Base-by-base conservation (phyloP, 2,888 invertebrate genomes). In the Andrena praecox region DNA sequence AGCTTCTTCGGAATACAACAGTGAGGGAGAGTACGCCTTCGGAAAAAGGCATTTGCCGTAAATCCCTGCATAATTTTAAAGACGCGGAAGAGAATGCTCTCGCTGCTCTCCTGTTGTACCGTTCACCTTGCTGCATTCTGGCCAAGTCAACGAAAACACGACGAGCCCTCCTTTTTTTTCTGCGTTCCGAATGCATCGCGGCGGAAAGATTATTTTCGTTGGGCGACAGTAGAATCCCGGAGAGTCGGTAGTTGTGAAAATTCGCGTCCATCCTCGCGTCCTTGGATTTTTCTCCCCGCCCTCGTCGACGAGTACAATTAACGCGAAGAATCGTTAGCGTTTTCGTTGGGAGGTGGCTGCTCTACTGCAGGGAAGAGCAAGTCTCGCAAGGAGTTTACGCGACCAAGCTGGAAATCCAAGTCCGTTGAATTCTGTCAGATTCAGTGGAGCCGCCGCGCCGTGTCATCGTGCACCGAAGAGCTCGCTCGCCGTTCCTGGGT, bases 381-480 rank as follows among this genome's bases (percentile, higher is more conserved):
- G 52, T 20, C n/a, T 42, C 42, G 42, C 42, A 42, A 42, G 42
- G 42, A 42, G 69, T 52, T 31, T 60, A 29, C 20, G 71, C 35
- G 50, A 27, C 27, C 27, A 35, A 77, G 33, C 66, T 59, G 52
- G 33, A 31, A 56, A 29, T 56, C 16, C 12, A 29, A 69, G 50
- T n/a, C 52, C 59, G 71, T 63, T 82, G 83, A 82, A 77, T 77
- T 73, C 83, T 77, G 82, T 83, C 84, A 83, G 77, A 73, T 60
- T 70, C 84, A 83, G 72, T 29, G 67, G 74, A 29, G 72, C 27
- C 12, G 68, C 24, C 69, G 69, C 12, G 68, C 24, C 74, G 69
- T 48, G 74, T 81, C 82, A 59, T 35, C 72, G 35, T 60, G 67
- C 31, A 31, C 60, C 82, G 69, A 68, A 69, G 71, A 69, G 84